Conservation (phyloP, 1,140 invertebrate species). For the Archegozetes longisetosus region DNA sequence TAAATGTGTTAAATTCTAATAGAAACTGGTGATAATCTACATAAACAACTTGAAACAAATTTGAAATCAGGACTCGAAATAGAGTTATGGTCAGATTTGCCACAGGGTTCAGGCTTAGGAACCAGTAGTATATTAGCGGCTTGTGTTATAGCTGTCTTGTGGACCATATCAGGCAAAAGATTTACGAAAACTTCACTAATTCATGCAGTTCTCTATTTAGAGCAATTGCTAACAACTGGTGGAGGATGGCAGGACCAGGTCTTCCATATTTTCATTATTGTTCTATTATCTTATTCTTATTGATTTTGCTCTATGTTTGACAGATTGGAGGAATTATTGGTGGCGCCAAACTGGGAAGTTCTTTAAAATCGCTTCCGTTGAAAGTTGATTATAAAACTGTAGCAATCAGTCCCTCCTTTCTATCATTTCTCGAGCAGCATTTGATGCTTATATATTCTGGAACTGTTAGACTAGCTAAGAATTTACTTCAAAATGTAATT, state of each 20-base stretch:
- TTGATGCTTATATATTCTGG: slow-evolving; percentile 38
- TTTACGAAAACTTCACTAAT: slow-evolving; percentile 27
- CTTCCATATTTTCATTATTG: too few species aligned
- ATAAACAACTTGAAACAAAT: slow-evolving; percentile 29
- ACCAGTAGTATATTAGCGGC: slow-evolving; percentile 38
- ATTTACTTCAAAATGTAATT: slow-evolving; percentile 37
- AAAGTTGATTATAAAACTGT: slow-evolving; percentile 27
- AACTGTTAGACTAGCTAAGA: slow-evolving; percentile 37
- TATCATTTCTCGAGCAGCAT: slow-evolving; percentile 29
- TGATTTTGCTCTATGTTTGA: too few species aligned
- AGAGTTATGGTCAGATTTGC: slow-evolving; percentile 35
- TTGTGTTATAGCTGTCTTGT: slow-evolving; percentile 31
- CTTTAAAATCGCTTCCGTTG: slow-evolving; percentile 26
- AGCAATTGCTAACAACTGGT: slow-evolving; percentile 38
- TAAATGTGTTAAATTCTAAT: too few species aligned
- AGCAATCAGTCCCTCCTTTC: slow-evolving; percentile 23
- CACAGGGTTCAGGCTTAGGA: slow-evolving; percentile 38
- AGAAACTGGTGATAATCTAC: slow-evolving; percentile 23
- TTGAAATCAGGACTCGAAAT: slow-evolving; percentile 35
- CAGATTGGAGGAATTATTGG: not conserved
- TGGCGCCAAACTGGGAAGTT: not conserved
- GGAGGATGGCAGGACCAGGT: slow-evolving; percentile 43
- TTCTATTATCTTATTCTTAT: too few species aligned
- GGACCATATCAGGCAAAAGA: slow-evolving; percentile 29
- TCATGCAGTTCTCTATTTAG: slow-evolving; percentile 33